Percentiles rank a stretch among this genome's conserved stretches.
Conservation (phyloP, 1,140 invertebrate genomes). For the Aphaenogaster rudis region DNA sequence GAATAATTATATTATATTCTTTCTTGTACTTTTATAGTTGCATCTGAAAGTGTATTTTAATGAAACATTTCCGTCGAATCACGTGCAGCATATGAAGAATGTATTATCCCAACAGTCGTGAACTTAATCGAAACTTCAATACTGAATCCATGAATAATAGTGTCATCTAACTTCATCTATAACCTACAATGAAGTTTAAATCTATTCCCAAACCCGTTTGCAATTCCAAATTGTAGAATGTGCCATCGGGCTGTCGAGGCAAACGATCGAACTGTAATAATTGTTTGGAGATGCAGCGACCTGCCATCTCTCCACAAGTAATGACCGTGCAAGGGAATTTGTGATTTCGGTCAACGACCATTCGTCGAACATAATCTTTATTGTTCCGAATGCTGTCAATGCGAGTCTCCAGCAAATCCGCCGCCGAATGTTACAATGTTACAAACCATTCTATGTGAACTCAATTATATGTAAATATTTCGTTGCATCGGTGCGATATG, state of each 20-base stretch:
- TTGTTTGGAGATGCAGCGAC: slow-evolving; percentile 54
- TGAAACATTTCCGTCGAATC: background rate
- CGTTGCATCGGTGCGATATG: background rate
- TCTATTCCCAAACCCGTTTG: slow-evolving; percentile 60
- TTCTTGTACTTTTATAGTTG: background rate
- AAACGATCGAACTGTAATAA: slow-evolving; percentile 62
- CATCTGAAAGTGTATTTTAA: slow-evolving; percentile 26
- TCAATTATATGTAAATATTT: slow-evolving; percentile 45
- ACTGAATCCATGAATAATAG: slow-evolving; percentile 59
- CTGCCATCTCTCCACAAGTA: slow-evolving; percentile 5
- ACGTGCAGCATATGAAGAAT: slow-evolving; percentile 33
- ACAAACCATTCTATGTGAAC: background rate
- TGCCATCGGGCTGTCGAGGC: slow-evolving; percentile 20
- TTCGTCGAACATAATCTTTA: slow-evolving; percentile 45
- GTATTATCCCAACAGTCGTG: slow-evolving; percentile 28
- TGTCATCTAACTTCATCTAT: slow-evolving; percentile 57
- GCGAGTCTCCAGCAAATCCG: background rate
- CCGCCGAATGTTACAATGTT: background rate
- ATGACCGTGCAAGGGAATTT: slow-evolving; percentile 17
- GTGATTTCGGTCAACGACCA: slow-evolving; percentile 50
- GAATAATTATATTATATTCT: background rate
- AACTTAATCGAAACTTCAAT: slow-evolving; percentile 58
- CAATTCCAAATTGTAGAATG: slow-evolving; percentile 60
- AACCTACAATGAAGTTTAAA: slow-evolving; percentile 55
- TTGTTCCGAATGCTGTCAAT: slow-evolving; percentile 26